Conservation (phyloP, 2,888 invertebrate genomes). For the Phyto melanocephala region DNA sequence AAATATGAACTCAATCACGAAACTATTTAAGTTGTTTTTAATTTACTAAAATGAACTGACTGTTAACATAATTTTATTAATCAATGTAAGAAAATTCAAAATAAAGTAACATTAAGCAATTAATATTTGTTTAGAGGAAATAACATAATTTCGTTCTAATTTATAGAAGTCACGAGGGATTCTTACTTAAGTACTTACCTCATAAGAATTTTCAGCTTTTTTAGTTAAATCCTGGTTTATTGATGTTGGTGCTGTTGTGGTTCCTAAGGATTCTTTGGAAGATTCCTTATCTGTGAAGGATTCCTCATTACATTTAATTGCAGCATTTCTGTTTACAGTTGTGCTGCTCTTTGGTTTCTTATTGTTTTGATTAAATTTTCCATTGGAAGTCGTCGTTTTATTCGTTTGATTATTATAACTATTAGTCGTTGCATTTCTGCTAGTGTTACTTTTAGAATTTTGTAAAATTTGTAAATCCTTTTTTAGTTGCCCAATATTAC, state of each 20-base stretch:
- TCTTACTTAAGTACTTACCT: too few species aligned
- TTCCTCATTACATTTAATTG: constrained; percentile 66
- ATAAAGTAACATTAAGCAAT: background rate
- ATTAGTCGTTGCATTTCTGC: constrained; percentile 72
- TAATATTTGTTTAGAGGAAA: background rate
- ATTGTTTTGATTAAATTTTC: constrained; percentile 30
- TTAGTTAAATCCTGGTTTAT: constrained; percentile 36
- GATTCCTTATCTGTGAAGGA: constrained; percentile 57
- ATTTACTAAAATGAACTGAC: too few species aligned
- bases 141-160: background rate
- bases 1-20: too few species aligned
- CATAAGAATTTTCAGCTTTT: constrained; percentile 75
- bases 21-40: too few species aligned
- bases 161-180: too few species aligned
- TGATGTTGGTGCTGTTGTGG: background rate
- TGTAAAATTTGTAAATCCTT: constrained; percentile 77
- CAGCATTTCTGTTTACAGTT: constrained; percentile 32
- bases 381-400: constrained; percentile 67
- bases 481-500: constrained; percentile 81
- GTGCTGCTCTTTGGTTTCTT: constrained; percentile 73
- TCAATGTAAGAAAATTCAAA: background rate
- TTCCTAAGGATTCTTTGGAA: constrained; percentile 1
- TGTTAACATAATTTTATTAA: background rate
- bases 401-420: constrained; percentile 69
- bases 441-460: constrained; percentile 67